A percentile compares a stretch with the other conserved stretches of the same genome.
Conservation (phyloP, 2,113 vertebrate genomes). For the Microcebus ravelobensis region DNA sequence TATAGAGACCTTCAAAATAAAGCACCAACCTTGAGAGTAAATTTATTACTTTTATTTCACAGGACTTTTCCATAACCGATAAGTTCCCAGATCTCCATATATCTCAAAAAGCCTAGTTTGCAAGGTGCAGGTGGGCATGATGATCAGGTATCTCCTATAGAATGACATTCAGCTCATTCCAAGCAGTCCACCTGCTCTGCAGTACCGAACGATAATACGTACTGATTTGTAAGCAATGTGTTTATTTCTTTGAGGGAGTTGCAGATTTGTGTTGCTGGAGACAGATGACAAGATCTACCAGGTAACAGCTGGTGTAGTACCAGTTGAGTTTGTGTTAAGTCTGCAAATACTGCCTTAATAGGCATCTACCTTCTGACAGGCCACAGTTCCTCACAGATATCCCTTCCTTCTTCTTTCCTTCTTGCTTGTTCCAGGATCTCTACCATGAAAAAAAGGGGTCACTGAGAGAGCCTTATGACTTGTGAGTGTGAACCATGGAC, state of each 20-base stretch:
- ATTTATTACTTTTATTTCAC: conserved; percentile 21
- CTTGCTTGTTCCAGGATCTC: not conserved
- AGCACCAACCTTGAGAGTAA: not conserved
- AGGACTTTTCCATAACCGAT: not conserved
- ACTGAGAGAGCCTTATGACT: not conserved
- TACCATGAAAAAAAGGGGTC: not conserved
- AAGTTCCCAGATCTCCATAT: not conserved
- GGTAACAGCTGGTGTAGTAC: not conserved
- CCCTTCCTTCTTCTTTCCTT: not conserved
- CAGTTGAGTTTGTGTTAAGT: not conserved
- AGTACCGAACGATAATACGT: not conserved
- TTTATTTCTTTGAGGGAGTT: not conserved
- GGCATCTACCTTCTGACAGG: not conserved
- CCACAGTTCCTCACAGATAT: not conserved
- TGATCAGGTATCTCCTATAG: not conserved
- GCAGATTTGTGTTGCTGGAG: not conserved
- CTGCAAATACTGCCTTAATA: not conserved
- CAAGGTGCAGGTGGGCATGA: not conserved
- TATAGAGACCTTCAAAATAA: conserved; percentile 33
- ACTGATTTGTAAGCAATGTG: not conserved
- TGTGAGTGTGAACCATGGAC: not conserved
- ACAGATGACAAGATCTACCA: not conserved
- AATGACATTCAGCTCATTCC: not conserved
- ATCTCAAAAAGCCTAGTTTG: not conserved
- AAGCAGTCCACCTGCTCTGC: not conserved